A percentile compares a stretch with the other conserved stretches of the same genome.
These are phyloP conservation scores for Drosophila nannoptera DNA, from an alignment of 1,140 invertebrate genomes.

Conservation along the genomic window DNA sequence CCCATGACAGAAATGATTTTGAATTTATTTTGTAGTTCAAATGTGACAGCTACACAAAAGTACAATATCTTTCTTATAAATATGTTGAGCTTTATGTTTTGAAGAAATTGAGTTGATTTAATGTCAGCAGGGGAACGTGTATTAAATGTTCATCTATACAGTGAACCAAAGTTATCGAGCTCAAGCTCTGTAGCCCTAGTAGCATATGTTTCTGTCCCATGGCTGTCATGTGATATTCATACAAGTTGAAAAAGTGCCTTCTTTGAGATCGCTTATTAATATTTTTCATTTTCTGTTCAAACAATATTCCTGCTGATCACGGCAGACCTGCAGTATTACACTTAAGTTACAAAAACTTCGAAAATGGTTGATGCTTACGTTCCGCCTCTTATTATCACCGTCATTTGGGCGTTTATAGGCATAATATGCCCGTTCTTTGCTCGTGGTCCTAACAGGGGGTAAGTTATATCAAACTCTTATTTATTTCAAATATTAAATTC, in stretches of 20 bases:
- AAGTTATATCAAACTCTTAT: constrained; percentile 30
- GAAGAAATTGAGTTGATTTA: not conserved
- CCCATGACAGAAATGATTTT: not conserved
- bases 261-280: constrained; percentile 52
- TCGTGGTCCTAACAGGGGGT: constrained; percentile 90
- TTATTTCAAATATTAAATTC: not conserved
- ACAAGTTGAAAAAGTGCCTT: constrained; percentile 54
- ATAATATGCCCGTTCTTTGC: constrained; percentile 91
- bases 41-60: not conserved
- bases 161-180: constrained; percentile 1
- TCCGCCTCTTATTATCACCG: constrained; percentile 88
- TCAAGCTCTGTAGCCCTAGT: constrained; percentile 10
- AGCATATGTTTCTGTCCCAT: constrained; percentile 48
- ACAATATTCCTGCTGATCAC: constrained; percentile 25
- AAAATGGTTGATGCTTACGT: constrained; percentile 88
- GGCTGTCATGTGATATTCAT: constrained; percentile 75
- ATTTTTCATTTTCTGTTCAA: constrained; percentile 42
- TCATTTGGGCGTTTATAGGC: constrained; percentile 90
- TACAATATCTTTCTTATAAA: not conserved
- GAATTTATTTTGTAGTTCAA: constrained; percentile 1
- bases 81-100: not conserved
- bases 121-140: not conserved
- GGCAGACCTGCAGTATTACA: constrained; percentile 51
- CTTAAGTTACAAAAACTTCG: constrained; percentile 32
- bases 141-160: not conserved